Evolutionary conservation across 1,140 invertebrate species (phyloP).

Genomic region (Drosophila novamexicana): DNA sequence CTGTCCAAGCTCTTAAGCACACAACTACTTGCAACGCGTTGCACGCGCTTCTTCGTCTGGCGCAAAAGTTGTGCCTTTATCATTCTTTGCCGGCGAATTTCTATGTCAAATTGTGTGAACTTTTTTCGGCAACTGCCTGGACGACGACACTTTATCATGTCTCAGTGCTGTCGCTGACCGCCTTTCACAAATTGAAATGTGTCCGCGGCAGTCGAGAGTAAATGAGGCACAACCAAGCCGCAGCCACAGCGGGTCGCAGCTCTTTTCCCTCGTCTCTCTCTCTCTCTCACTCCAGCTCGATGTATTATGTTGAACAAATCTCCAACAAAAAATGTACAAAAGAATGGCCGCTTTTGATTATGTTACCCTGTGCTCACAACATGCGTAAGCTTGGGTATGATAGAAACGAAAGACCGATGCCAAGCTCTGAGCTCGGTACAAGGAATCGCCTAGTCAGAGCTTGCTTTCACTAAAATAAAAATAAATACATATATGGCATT

Average conservation of each 20-base stretch:
- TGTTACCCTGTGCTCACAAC: background rate
- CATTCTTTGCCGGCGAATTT: conserved; percentile 32
- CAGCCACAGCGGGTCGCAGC: conserved; percentile 41
- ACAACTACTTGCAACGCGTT: conserved; percentile 50
- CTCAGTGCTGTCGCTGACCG: conserved; percentile 59
- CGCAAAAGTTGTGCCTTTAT: conserved; percentile 63
- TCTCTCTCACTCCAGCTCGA: background rate
- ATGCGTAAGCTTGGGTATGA: background rate
- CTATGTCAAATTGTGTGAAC: conserved; percentile 53
- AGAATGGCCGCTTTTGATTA: conserved; percentile 29
- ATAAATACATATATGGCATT: too few relatives aligned
- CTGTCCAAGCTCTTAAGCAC: conserved; percentile 1
- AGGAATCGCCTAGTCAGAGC: too few relatives aligned
- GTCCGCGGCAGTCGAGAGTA: conserved; percentile 63
- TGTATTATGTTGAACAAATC: conserved; percentile 38
- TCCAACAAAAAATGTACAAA: conserved; percentile 22
- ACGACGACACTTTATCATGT: conserved; percentile 76
- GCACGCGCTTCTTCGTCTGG: conserved; percentile 50
- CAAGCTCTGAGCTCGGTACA: too few relatives aligned
- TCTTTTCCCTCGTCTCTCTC: background rate
- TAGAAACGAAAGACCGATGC: background rate
- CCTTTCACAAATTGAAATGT: conserved; percentile 73
- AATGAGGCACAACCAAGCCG: conserved; percentile 71
- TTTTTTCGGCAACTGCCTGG: conserved; percentile 34
- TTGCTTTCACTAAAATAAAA: too few relatives aligned